Evolutionary conservation across 2,797 vertebrate species (phyloP).

Genomic region (Cossypha caffra): DNA sequence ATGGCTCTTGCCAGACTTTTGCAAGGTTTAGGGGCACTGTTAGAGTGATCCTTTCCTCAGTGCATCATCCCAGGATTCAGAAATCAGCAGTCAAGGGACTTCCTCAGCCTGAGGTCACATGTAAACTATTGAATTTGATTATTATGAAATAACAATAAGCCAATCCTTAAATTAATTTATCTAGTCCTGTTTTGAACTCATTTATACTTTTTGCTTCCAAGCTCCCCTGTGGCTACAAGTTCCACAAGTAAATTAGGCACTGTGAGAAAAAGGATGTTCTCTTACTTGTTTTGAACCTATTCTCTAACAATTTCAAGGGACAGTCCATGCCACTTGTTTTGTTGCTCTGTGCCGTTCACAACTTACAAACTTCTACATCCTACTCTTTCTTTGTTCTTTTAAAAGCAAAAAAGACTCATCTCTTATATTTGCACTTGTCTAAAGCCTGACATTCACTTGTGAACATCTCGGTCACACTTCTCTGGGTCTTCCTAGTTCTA

Average conservation of each 20-base stretch:
- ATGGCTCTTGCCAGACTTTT: background rate
- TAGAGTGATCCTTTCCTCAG: background rate
- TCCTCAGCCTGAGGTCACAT: background rate
- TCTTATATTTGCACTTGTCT: background rate
- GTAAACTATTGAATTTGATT: background rate
- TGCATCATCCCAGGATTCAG: background rate
- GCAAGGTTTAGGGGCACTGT: background rate
- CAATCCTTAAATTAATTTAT: conserved; percentile 1
- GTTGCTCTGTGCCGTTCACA: background rate
- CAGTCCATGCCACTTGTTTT: background rate
- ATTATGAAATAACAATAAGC: background rate
- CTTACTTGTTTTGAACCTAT: background rate
- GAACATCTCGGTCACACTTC: background rate
- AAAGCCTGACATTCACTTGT: background rate
- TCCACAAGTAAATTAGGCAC: background rate
- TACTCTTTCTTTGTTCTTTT: background rate
- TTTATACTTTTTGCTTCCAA: background rate
- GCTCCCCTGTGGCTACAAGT: background rate
- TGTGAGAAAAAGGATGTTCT: background rate
- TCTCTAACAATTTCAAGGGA: background rate
- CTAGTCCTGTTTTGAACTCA: background rate
- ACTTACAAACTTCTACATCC: background rate
- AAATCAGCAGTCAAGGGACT: background rate
- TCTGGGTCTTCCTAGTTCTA: background rate
- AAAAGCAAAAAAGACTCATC: background rate